Conservation (phyloP, 2,113 vertebrate genomes). For the Lasiurus cinereus region DNA sequence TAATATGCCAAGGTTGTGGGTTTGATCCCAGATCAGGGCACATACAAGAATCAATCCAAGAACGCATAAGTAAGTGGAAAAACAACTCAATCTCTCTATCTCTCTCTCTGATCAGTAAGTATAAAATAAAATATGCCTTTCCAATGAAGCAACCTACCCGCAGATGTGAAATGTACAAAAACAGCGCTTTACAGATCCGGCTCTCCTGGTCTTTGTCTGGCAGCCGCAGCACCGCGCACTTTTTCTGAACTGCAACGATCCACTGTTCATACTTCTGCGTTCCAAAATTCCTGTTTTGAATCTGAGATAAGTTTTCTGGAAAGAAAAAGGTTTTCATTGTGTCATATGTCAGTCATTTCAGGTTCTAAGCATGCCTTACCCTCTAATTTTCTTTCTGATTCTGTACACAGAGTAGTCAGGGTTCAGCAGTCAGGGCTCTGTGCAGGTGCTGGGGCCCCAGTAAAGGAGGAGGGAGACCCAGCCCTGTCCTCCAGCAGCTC, state of each 20-base stretch:
- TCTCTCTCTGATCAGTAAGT: not conserved
- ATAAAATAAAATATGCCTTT: not conserved
- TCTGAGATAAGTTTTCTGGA: constrained; percentile 83
- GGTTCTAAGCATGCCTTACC: not conserved
- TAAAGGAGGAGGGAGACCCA: too few species aligned
- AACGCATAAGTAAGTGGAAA: not conserved
- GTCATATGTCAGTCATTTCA: not conserved
- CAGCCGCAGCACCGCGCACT: constrained; percentile 84
- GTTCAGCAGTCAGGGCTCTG: not conserved
- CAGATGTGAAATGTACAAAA: constrained; percentile 89
- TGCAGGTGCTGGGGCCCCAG: not conserved
- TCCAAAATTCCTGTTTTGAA: constrained; percentile 84
- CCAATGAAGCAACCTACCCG: constrained; percentile 79
- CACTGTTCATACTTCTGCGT: constrained; percentile 90
- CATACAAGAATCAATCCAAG: not conserved
- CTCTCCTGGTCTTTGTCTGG: constrained; percentile 86
- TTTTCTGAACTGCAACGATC: constrained; percentile 88
- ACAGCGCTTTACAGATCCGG: constrained; percentile 87
- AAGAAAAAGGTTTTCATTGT: constrained; percentile 34
- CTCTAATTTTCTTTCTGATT: constrained; percentile 13
- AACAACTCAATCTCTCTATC: not conserved
- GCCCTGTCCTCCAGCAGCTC: not conserved
- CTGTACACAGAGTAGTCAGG: not conserved
- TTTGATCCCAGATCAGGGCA: not conserved
- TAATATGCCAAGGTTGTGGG: not conserved